A percentile compares a stretch with the other conserved stretches of the same genome.
phyloP scores from a whole-genome alignment of 2,113 vertebrate species.

The Protomyctophum bolini region DNA sequence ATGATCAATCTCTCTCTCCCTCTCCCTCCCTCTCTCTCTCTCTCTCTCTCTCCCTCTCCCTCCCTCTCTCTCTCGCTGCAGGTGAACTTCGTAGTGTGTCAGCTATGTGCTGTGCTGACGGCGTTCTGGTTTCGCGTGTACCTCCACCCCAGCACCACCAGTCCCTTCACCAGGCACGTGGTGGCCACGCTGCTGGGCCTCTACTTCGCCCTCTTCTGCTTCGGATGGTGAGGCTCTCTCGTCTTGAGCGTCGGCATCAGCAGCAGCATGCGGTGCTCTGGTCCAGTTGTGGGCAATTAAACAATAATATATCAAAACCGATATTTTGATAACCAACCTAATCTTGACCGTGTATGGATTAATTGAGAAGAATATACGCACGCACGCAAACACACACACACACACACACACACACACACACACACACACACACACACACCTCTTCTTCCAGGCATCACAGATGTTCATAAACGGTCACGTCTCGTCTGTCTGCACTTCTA shows the following conservation, averaged over 20 bases:
- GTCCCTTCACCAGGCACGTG: conserved; percentile 86
- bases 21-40: background rate
- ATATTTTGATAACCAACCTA: too few species aligned
- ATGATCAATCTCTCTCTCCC: background rate
- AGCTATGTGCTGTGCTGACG: conserved; percentile 89
- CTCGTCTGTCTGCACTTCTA: too few species aligned
- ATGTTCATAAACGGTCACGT: too few species aligned
- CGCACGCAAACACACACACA: background rate
- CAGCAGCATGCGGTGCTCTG: background rate
- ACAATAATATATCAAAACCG: too few species aligned
- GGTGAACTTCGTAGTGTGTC: conserved; percentile 94
- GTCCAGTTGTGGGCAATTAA: background rate
- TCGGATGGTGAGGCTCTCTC: conserved; percentile 89
- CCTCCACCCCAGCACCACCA: conserved; percentile 89
- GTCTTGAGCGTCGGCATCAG: too few species aligned
- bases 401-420: background rate
- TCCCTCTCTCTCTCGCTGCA: conserved; percentile 46
- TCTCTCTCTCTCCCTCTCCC: background rate
- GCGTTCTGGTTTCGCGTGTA: conserved; percentile 89
- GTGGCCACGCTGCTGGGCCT: conserved; percentile 89
- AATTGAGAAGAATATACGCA: background rate
- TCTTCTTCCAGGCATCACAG: background rate
- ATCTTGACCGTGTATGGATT: too few species aligned
- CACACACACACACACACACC: conserved; percentile 2
- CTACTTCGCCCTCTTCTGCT: conserved; percentile 93